Base-by-base conservation (phyloP, 2,888 invertebrate genomes). In the Scaptomyza cyrtandrae region DNA sequence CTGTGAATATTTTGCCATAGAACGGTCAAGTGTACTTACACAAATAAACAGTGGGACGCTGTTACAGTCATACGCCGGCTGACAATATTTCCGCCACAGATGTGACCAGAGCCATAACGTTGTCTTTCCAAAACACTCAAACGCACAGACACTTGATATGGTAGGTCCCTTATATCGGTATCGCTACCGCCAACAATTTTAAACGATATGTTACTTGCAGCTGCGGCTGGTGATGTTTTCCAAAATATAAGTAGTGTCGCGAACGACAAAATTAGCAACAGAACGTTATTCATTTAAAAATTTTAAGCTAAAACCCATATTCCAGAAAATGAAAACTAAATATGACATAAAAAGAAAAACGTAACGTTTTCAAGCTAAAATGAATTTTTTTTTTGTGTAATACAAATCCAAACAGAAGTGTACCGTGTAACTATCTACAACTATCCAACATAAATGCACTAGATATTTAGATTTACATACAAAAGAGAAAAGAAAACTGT, bases 81-180 rank as follows among this genome's bases (percentile, higher is more conserved):
- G n/a, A 90, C 77, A 0, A 87, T 71, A 1, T 78, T 74, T 3
- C 90, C 90, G 5, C 90, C 91, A 45, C 90, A 90, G 5, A 90
- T 67, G 41, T 90, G 90, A 1, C 90, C 91, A 5, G 60, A 39
- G 1, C 90, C 90, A 59, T 73, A 88, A 13, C 39, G 31, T 0
- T 7, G 19, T 9, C 10, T 55, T 1, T 80, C 80, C 3, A 14
- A 9, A 11, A 72, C 76, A 16, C 19, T 19, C 19, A 90, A 58
- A 29, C 91, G 89, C 3, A 91, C 62, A 0, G 91, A 91, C 7
- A 83, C 89, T 54, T 85, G 86, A 52, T 89, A 89, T 0, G 77
- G 80, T 0, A 84, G 83, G 1, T 58, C 16, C 0, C 0, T 5
- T 16, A 84, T 86, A 3, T 9, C 11, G 16, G 27, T 11, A 82